phyloP scores from a whole-genome alignment of 2,888 invertebrate genomes.

The Miltochrista miniata region DNA sequence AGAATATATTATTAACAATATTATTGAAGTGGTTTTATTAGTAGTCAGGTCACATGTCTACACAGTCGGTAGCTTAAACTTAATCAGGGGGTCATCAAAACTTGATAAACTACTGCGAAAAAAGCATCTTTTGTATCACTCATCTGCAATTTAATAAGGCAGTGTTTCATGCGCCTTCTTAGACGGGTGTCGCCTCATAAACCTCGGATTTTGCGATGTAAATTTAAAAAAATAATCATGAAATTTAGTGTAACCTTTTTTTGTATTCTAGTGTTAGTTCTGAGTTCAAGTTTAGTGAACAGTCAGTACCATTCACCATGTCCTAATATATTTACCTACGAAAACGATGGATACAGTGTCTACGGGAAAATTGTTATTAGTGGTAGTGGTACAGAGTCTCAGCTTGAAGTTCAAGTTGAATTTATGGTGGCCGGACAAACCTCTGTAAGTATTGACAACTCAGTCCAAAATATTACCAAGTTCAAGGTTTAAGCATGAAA shows the following conservation, averaged over 20 bases:
- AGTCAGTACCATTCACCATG: slow-evolving; percentile 60
- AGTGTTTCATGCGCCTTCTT: slow-evolving; percentile 45
- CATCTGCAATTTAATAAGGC: slow-evolving; percentile 15
- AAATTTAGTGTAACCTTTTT: slow-evolving; percentile 37
- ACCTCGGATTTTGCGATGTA: slow-evolving; percentile 27
- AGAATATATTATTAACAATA: too few species aligned
- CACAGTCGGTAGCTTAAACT: neutral
- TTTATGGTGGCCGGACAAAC: slow-evolving; percentile 54
- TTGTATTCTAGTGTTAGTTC: slow-evolving; percentile 37
- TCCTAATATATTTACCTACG: slow-evolving; percentile 60
- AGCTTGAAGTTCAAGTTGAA: slow-evolving; percentile 49
- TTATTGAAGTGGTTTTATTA: too few species aligned
- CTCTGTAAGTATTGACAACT: slow-evolving; percentile 47
- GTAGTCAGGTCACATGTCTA: too few species aligned
- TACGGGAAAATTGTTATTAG: slow-evolving; percentile 55
- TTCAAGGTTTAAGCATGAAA: too few species aligned
- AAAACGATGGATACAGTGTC: slow-evolving; percentile 47
- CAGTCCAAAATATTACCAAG: too few species aligned
- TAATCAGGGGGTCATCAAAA: slow-evolving; percentile 1
- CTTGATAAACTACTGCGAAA: slow-evolving; percentile 3
- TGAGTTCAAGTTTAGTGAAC: slow-evolving; percentile 44
- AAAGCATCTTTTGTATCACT: slow-evolving; percentile 9
- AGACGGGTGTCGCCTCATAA: slow-evolving; percentile 39
- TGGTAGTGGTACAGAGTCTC: slow-evolving; percentile 45
- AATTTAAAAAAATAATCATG: slow-evolving; percentile 29